Evolutionary conservation across 2,888 invertebrate genomes (phyloP), one percentile per base, ranked within the genome.

Genomic region (Chamaedrilus cognettii): DNA sequence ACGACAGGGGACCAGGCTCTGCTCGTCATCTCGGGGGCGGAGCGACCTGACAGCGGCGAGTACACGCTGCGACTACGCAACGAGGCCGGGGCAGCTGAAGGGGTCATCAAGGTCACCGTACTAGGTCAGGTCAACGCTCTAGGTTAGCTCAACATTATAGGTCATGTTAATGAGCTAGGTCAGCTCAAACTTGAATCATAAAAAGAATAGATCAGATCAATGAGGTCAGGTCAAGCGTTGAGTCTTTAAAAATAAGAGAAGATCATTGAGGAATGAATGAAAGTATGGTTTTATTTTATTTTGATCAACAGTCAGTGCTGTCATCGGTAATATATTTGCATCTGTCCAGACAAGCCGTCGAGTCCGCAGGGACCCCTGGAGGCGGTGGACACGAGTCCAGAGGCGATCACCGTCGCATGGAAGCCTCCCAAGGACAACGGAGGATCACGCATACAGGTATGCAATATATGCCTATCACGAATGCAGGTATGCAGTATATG

Each of bases 381-480:
- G 71, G 96, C 94, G 28, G 93, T 94, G 77, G 96, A 97, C 82
- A 94, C 97, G 79, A 93, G 92, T 71, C 96, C 97, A 15, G 96
- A 97, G 84, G 91, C 96, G 2, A 89, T 99, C 64, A 97, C 96
- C 0, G 86, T 99, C 5, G 93, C 91, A 85, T 99, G 98, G 98
- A 92, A 90, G 83, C 93, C 96, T 73, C 98, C 98, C 0, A 93
- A 92, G 79, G 97, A 98, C 84, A 93, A 96, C 81, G 97, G 98
- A 2, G 97, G 97, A 30, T 92, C 93, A 23, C 92, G 92, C 64
- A 88, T 99, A 76, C 55, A 23, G 55, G 55, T 52, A 15, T 19
- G n/a, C n/a, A n/a, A n/a, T n/a, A n/a, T n/a, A n/a, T n/a, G n/a
- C n/a, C n/a, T n/a, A n/a, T n/a, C n/a, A n/a, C n/a, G n/a, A n/a